These are phyloP conservation scores for Rhagologus leucostigma DNA, from an alignment of 2,113 vertebrate species.

Conservation along the genomic window DNA sequence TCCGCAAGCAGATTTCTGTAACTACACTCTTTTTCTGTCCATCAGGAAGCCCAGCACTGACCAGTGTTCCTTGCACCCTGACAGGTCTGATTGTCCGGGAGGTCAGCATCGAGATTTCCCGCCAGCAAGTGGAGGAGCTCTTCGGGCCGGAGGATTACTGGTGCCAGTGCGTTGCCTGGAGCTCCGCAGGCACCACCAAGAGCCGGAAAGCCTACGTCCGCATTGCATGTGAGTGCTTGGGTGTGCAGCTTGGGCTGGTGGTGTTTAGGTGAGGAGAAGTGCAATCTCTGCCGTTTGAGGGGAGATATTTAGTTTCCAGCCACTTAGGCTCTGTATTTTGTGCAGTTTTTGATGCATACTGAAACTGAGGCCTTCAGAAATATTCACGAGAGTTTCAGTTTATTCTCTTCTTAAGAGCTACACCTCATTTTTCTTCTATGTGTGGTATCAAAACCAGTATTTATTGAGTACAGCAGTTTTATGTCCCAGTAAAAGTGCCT, in stretches of 20 bases:
- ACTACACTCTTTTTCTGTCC: rapidly evolving
- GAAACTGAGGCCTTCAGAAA: not conserved
- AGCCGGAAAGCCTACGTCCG: slow-evolving; percentile 93
- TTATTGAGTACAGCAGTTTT: not conserved
- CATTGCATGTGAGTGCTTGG: slow-evolving; percentile 87
- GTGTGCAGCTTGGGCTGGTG: rapidly evolving
- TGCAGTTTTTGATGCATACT: not conserved
- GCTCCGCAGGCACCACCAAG: slow-evolving; percentile 93
- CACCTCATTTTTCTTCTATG: not conserved
- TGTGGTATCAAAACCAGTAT: rapidly evolving
- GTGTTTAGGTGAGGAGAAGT: too few species aligned
- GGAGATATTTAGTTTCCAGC: not conserved
- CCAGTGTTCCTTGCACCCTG: not conserved
- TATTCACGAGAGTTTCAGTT: not conserved
- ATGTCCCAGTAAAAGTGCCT: not conserved
- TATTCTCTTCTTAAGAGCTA: not conserved
- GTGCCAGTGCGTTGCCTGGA: slow-evolving; percentile 98
- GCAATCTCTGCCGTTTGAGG: rapidly evolving
- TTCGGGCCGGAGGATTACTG: slow-evolving; percentile 93
- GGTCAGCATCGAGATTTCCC: slow-evolving; percentile 91
- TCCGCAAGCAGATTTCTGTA: not conserved
- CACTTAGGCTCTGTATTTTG: not conserved
- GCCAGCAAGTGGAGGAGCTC: slow-evolving; percentile 92
- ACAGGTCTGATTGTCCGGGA: slow-evolving; percentile 93
- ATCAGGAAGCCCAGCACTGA: not conserved